These are phyloP conservation scores for Hoplostethus mediterraneus DNA, from an alignment of 2,797 vertebrate genomes.

Conservation along the genomic window DNA sequence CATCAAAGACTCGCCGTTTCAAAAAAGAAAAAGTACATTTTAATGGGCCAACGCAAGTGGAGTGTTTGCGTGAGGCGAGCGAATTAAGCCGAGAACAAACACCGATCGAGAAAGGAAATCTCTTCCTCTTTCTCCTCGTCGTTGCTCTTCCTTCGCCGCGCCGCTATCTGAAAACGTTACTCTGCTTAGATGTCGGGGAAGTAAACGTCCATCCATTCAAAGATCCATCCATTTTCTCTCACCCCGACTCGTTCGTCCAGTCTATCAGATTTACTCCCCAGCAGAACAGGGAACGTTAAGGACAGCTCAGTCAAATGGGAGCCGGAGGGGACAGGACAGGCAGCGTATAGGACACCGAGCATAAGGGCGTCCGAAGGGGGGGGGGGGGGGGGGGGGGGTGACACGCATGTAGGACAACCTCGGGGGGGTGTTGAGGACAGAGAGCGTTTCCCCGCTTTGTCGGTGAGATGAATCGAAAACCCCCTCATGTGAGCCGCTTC, in stretches of 20 bases:
- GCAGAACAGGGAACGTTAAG: slow-evolving; percentile 46
- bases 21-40: slow-evolving; percentile 40
- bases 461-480: slow-evolving; percentile 28
- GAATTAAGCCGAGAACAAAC: slow-evolving; percentile 21
- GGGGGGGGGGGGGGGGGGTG: slow-evolving; percentile 37
- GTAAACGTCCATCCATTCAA: slow-evolving; percentile 28
- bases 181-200: slow-evolving; percentile 19
- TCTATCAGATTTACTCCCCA: slow-evolving; percentile 54
- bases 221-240: slow-evolving; percentile 17
- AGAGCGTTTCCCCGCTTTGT: slow-evolving; percentile 45
- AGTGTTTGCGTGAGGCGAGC: slow-evolving; percentile 20
- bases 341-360: slow-evolving; percentile 25
- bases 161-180: slow-evolving; percentile 1
- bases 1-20: slow-evolving; percentile 19
- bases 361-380: slow-evolving; percentile 24
- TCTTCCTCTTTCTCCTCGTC: background rate
- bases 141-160: too few relatives aligned
- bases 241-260: slow-evolving; percentile 39
- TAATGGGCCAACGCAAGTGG: slow-evolving; percentile 24
- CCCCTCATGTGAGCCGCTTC: slow-evolving; percentile 31
- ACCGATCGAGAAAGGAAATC: slow-evolving; percentile 13
- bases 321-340: slow-evolving; percentile 48
- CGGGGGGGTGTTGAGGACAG: slow-evolving; percentile 20
- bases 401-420: slow-evolving; percentile 41
- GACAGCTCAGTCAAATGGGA: slow-evolving; percentile 47